Conservation (phyloP, 2,888 invertebrate genomes). For the Ophraella communa region DNA sequence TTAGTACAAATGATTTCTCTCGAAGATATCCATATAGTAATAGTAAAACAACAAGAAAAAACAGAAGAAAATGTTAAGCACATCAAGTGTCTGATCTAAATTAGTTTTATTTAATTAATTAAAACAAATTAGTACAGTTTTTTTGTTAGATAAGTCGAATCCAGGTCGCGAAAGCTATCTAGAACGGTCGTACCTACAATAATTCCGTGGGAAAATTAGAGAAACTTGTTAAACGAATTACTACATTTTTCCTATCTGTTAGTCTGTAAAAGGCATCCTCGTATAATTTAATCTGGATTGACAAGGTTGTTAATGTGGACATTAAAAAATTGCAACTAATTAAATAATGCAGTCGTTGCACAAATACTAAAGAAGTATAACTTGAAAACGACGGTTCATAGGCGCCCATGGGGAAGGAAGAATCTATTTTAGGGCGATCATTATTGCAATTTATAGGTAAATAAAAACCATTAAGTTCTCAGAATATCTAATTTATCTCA, state of each 20-base stretch:
- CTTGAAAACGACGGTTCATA: constrained; percentile 52
- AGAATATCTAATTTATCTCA: neutral
- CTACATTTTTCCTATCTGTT: constrained; percentile 49
- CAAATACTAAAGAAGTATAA: constrained; percentile 49
- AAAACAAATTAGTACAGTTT: constrained; percentile 41
- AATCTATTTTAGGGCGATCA: neutral
- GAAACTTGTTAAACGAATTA: constrained; percentile 47
- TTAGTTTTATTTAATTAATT: constrained; percentile 39
- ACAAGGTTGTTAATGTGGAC: constrained; percentile 54
- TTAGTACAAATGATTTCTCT: neutral
- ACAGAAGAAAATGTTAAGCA: neutral
- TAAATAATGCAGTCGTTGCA: constrained; percentile 57
- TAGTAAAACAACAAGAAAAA: neutral
- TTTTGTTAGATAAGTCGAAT: constrained; percentile 35
- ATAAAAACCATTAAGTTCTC: neutral
- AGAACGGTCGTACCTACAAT: constrained; percentile 36
- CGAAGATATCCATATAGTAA: neutral
- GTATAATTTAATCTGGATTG: constrained; percentile 55
- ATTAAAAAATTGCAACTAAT: constrained; percentile 57
- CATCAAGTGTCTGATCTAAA: constrained; percentile 34
- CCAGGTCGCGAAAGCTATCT: constrained; percentile 40
- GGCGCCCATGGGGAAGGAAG: constrained; percentile 18
- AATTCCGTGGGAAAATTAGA: constrained; percentile 54
- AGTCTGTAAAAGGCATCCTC: constrained; percentile 52
- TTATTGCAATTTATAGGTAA: too few relatives aligned